These are phyloP conservation scores for Apostichopus leukothele DNA, from an alignment of 53 echinoderm and acorn worm species.

Conservation along the genomic window DNA sequence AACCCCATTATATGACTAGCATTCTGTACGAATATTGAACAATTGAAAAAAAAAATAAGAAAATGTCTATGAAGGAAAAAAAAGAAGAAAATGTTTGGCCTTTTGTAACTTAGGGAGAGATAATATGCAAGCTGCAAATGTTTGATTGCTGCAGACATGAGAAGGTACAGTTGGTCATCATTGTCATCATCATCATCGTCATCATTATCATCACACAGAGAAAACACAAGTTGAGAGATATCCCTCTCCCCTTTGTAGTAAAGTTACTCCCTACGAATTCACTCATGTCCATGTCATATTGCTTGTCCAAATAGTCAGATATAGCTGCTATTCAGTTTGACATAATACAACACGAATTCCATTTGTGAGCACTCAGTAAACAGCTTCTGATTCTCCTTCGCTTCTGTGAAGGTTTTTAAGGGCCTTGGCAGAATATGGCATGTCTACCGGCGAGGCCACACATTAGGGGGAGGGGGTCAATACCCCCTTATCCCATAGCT, in stretches of 20 bases:
- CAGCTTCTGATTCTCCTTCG: not conserved
- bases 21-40: not conserved
- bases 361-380: not conserved
- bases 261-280: not conserved
- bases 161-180: conserved; percentile 41
- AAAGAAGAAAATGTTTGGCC: conserved; percentile 38
- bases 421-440: conserved; percentile 14
- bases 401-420: not conserved
- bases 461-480: not conserved
- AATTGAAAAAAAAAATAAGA: conserved; percentile 20
- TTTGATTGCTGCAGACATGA: conserved; percentile 5
- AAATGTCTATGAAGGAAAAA: conserved; percentile 25
- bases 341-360: not conserved
- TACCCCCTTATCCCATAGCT: conserved; percentile 2
- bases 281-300: not conserved
- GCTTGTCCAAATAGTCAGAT: not conserved
- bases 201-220: conserved; percentile 4
- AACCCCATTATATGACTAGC: conserved; percentile 5
- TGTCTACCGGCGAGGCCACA: not conserved
- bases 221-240: conserved; percentile 6
- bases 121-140: conserved; percentile 31
- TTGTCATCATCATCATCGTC: not conserved
- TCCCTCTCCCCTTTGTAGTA: not conserved
- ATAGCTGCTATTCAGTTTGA: not conserved
- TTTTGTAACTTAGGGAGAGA: conserved; percentile 41